These are phyloP conservation scores for Noctua janthina DNA, from an alignment of 2,888 invertebrate species.

Conservation along the genomic window DNA sequence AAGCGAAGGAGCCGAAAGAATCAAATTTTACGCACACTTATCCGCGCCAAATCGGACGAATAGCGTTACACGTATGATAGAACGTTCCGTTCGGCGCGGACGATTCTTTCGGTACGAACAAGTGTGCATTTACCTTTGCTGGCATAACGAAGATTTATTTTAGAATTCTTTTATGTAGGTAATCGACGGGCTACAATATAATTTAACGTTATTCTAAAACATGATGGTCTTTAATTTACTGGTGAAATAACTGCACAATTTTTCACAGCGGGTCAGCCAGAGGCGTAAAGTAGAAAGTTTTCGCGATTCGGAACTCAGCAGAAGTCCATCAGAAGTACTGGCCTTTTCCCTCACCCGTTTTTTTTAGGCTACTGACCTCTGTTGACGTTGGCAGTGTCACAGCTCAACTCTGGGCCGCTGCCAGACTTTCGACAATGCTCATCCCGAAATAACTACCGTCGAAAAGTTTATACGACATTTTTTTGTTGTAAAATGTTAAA, in stretches of 20 bases:
- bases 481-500: constrained; percentile 74
- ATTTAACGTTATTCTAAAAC: constrained; percentile 1
- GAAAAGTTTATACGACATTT: constrained; percentile 82
- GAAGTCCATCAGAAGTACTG: constrained; percentile 72
- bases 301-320: constrained; percentile 26
- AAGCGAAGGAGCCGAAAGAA: background rate
- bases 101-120: background rate
- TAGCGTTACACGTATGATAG: background rate
- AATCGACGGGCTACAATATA: constrained; percentile 4
- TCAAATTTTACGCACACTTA: background rate
- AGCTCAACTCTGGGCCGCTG: constrained; percentile 81
- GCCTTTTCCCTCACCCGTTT: constrained; percentile 76
- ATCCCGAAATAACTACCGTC: constrained; percentile 83
- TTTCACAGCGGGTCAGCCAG: background rate
- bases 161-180: background rate
- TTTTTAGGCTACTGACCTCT: constrained; percentile 87
- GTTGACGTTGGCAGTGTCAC: constrained; percentile 88
- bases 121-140: background rate
- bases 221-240: background rate
- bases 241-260: background rate
- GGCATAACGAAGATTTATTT: constrained; percentile 16
- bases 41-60: background rate
- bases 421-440: constrained; percentile 88
- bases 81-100: background rate
- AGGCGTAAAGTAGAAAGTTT: constrained; percentile 13